Evolutionary conservation across 2,888 invertebrate genomes (phyloP).

Genomic region (Hartigia nigra): DNA sequence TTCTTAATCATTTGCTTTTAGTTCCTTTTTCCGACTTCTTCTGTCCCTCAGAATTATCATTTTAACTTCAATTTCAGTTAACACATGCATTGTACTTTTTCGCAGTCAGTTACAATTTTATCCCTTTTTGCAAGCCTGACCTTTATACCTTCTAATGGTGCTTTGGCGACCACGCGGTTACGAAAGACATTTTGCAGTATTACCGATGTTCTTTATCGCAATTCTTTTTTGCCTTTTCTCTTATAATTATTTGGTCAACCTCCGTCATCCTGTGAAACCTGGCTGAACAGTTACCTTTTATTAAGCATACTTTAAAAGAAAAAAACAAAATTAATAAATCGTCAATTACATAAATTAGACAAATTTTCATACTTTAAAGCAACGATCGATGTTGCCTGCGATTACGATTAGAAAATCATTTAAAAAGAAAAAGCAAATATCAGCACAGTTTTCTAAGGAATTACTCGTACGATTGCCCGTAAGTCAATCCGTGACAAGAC

Average conservation of each 20-base stretch:
- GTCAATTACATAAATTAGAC: not conserved
- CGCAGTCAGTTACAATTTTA: slow-evolving; percentile 47
- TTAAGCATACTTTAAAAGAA: not conserved
- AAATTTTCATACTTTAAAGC: not conserved
- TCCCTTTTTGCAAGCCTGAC: slow-evolving; percentile 31
- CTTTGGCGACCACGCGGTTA: slow-evolving; percentile 39
- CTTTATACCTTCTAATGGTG: slow-evolving; percentile 33
- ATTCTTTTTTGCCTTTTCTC: not conserved
- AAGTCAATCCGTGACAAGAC: not conserved
- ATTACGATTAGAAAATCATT: too few relatives aligned
- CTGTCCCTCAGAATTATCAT: not conserved
- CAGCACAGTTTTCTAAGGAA: not conserved
- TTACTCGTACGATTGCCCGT: not conserved
- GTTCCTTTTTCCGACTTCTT: not conserved
- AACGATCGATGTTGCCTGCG: not conserved
- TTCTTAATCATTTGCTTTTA: not conserved
- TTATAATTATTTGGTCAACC: not conserved
- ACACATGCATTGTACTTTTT: slow-evolving; percentile 62
- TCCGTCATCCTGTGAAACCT: not conserved
- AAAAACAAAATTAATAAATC: too few relatives aligned
- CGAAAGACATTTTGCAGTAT: slow-evolving; percentile 23
- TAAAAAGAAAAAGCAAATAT: not conserved
- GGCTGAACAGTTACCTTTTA: not conserved
- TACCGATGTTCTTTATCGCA: too few relatives aligned
- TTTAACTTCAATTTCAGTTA: slow-evolving; percentile 41